Evolutionary conservation across 2,113 vertebrate genomes (phyloP).

Genomic region (Hemiscyllium ocellatum): DNA sequence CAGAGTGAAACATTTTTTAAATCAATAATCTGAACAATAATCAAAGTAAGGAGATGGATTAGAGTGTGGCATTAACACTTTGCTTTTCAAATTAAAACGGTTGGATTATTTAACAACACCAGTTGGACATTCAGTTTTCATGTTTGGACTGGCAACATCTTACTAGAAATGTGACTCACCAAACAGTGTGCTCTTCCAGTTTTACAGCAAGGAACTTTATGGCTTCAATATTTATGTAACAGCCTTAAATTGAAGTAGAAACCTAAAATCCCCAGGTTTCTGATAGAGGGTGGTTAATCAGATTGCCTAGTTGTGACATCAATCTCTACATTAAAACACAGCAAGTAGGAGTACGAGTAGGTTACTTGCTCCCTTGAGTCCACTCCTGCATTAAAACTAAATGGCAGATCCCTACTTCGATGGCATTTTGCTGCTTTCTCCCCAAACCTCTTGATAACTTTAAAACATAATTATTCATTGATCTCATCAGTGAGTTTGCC

Average conservation of each 20-base stretch:
- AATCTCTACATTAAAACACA: not conserved
- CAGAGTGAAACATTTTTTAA: not conserved
- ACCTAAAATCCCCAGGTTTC: not conserved
- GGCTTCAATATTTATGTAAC: not conserved
- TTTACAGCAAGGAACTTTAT: not conserved
- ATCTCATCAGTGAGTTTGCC: too few species aligned
- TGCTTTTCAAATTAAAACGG: not conserved
- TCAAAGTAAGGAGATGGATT: not conserved
- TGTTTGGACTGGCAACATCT: not conserved
- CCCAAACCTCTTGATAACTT: too few species aligned
- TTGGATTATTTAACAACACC: not conserved
- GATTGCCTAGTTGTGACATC: not conserved
- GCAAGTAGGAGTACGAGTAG: too few species aligned
- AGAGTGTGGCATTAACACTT: too few species aligned
- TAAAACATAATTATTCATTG: too few species aligned
- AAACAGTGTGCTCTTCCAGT: not conserved
- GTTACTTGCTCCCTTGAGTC: too few species aligned
- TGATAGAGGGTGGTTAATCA: not conserved
- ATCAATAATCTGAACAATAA: not conserved
- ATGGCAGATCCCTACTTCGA: too few species aligned
- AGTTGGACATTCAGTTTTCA: not conserved
- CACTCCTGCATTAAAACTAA: too few species aligned
- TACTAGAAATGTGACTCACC: not conserved
- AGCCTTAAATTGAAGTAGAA: not conserved
- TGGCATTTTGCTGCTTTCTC: too few species aligned